phyloP scores from a whole-genome alignment of 1,140 invertebrate species.

The Steinernema feltiae region DNA sequence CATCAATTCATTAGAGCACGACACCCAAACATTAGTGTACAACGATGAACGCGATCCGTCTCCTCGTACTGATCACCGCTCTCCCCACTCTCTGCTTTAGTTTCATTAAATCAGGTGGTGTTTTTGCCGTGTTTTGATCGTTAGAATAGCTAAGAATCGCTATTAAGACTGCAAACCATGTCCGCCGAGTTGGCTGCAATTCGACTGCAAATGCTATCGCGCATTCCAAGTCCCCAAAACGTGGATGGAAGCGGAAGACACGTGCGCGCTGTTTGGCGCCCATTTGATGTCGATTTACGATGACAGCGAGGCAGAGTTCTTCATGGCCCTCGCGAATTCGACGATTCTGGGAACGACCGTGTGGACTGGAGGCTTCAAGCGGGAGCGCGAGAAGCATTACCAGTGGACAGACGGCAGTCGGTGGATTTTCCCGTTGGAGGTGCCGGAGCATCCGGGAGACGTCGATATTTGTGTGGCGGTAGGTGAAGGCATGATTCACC shows the following conservation, averaged over 20 bases:
- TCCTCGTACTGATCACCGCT: too few species aligned
- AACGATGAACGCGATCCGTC: too few species aligned
- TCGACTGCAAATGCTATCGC: neutral
- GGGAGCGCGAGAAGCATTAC: neutral
- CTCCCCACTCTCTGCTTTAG: too few species aligned
- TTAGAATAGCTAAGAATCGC: too few species aligned
- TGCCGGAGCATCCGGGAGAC: neutral
- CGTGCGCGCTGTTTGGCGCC: constrained; percentile 81
- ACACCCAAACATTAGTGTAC: too few species aligned
- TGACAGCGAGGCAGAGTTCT: neutral
- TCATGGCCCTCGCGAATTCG: neutral
- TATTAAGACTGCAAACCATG: neutral
- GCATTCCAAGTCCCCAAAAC: neutral
- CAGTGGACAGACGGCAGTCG: neutral
- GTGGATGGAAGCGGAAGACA: constrained; percentile 83
- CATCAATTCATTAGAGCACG: too few species aligned
- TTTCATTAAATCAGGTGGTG: too few species aligned
- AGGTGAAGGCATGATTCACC: neutral
- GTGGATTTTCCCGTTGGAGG: neutral
- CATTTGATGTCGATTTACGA: neutral
- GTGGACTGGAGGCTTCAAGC: neutral
- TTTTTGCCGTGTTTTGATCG: too few species aligned
- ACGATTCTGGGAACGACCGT: neutral
- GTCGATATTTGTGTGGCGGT: neutral
- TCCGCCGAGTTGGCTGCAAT: neutral